Base-by-base conservation (phyloP, 2,113 vertebrate genomes). In the Thymallus thymallus region DNA sequence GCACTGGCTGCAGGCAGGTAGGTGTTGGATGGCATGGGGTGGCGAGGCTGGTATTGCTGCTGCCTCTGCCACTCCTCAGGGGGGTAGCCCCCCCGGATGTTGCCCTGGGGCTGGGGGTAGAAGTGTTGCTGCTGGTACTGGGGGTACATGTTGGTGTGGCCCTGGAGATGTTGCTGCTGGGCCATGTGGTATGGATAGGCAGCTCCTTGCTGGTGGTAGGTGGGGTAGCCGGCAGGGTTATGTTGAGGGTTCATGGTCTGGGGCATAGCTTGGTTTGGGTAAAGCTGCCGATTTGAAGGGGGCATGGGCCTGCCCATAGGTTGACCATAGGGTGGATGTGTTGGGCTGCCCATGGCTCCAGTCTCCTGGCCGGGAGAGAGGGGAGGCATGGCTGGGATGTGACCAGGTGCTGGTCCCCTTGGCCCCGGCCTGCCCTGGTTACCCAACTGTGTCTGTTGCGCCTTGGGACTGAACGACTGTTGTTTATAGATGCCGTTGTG, bases 121-220 rank as follows among this genome's bases (percentile, higher is more conserved):
- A 94, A 98, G 76, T 94, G 92, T 1, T 95, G 91, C 62, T 95
- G 94, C 84, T 94, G 96, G 78, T 94, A 97, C 79, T 94, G 94
- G 68, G 94, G 89, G 77, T 94, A 97, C 70, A 95, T 90, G 71
- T 90, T 91, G 12, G 92, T 88, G 2, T 94, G 93, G 9, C 71
- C 76, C 9, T 91, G 92, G 45, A 86, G 81, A 26, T 68, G 66
- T n/a, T 82, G 90, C 72, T 88, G 86, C 22, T 91, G 91, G 6
- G 85, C 86, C 0, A 95, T 91, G 61, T 94, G 95, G 72, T 96
- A 98, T 3, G 95, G 83, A 32, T 95, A 96, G 0, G 91, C 75
- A 75, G 93, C 72, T n/a, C 91, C 93, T 73, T 97, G 96, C 26
- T 93, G 95, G 0, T 91, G 92, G 18, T 94, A 96, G 0, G 86